Evolutionary conservation across 2,888 invertebrate genomes (phyloP).

Genomic region (Onchidella celtica): DNA sequence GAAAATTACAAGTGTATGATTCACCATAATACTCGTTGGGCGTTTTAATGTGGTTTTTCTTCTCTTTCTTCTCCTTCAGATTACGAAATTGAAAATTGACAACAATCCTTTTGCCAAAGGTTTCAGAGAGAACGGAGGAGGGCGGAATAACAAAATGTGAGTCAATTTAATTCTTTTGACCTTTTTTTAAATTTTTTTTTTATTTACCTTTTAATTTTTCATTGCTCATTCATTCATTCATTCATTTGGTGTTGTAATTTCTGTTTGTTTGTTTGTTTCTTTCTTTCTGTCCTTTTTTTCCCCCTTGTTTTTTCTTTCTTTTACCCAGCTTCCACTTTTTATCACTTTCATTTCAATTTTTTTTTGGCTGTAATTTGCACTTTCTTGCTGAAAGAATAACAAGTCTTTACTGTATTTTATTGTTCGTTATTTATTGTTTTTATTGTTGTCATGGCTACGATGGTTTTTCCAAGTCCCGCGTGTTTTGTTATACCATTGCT

Average conservation of each 20-base stretch:
- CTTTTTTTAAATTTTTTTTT: neutral
- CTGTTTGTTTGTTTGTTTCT: slow-evolving; percentile 35
- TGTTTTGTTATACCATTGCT: no score
- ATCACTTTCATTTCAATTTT: neutral
- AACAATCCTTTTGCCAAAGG: slow-evolving; percentile 81
- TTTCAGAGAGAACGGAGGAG: slow-evolving; percentile 88
- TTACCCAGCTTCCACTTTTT: neutral
- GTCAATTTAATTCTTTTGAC: slow-evolving; percentile 9
- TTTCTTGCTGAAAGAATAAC: no score
- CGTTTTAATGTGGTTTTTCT: neutral
- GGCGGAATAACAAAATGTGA: slow-evolving; percentile 90
- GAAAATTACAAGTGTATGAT: no score
- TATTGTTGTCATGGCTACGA: no score
- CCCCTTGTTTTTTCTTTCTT: neutral
- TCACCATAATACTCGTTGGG: no score
- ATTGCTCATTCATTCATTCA: slow-evolving; percentile 14
- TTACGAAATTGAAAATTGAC: slow-evolving; percentile 80
- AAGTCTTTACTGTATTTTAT: no score
- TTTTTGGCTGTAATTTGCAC: neutral
- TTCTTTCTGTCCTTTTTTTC: slow-evolving; percentile 26
- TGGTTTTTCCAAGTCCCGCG: no score
- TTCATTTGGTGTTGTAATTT: neutral
- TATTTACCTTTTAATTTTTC: neutral
- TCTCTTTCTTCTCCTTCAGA: slow-evolving; percentile 65
- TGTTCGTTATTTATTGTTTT: no score